Conservation (phyloP, 2,113 vertebrate genomes). For the Clarias gariepinus region DNA sequence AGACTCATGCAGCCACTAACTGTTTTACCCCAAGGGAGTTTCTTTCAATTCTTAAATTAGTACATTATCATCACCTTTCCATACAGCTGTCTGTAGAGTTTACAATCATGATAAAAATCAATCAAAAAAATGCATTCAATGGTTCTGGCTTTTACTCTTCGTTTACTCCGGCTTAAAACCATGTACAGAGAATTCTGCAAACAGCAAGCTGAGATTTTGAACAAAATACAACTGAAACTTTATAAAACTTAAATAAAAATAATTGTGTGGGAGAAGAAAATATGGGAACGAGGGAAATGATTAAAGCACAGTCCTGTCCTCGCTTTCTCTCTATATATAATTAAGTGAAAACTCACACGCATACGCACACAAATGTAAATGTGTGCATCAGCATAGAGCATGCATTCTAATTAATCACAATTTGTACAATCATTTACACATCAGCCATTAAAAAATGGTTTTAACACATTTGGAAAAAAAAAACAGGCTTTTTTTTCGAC, state of each 20-base stretch:
- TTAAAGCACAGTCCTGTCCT: conserved; percentile 43
- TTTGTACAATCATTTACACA: conserved; percentile 56
- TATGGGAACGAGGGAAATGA: conserved; percentile 30
- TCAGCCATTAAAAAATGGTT: conserved; percentile 32
- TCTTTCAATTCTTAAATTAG: conserved; percentile 89
- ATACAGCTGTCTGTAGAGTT: conserved; percentile 88
- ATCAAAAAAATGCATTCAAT: conserved; percentile 76
- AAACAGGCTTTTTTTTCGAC: conserved; percentile 24
- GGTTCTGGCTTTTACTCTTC: conserved; percentile 71
- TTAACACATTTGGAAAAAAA: conserved; percentile 4
- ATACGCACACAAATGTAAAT: conserved; percentile 42
- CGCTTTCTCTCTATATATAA: neutral
- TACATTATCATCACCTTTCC: conserved; percentile 81
- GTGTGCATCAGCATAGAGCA: conserved; percentile 53
- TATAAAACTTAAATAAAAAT: conserved; percentile 27
- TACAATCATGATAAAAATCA: conserved; percentile 77
- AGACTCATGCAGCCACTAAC: conserved; percentile 3
- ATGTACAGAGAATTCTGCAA: conserved; percentile 78
- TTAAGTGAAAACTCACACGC: conserved; percentile 25
- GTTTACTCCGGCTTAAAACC: conserved; percentile 83
- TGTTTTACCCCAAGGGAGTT: conserved; percentile 31
- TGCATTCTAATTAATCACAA: conserved; percentile 48
- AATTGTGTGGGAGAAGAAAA: neutral
- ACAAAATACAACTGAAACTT: conserved; percentile 30
- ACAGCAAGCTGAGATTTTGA: conserved; percentile 71